Base-by-base conservation (phyloP, 1,140 invertebrate genomes). In the Grapholita molesta region DNA sequence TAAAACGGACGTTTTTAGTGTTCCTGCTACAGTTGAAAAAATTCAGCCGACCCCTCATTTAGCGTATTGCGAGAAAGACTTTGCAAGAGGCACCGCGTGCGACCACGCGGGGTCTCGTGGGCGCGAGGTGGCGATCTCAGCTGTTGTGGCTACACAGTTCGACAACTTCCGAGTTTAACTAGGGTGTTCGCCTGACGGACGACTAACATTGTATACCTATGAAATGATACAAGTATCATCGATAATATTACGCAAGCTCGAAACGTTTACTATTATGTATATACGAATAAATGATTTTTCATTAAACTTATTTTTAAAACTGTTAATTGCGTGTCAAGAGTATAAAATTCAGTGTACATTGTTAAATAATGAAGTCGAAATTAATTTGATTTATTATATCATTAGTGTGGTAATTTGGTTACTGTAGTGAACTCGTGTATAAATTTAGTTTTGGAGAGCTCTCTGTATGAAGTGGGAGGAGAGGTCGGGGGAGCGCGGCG, bases 371-470 rank as follows among this genome's bases (percentile, higher is more conserved):
- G 82, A 80, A 75, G 74, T 74, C 61, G 77, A 82, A 76, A 83
- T 76, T 78, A 81, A 80, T 83, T 83, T 79, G 76, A 71, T 79
- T 84, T 75, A 75, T 80, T 83, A 72, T 80, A 77, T 84, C 80
- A 77, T 80, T 77, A 83, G 79, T 83, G 35, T 78, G 78, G 82
- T 78, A 68, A 68, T 57, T 77, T 77, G 70, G 71, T 73, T 73
- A 77, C 77, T 74, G 79, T 79, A 74, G 79, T 88, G 85, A 89
- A 48, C 82, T 87, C 55, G 28, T 89, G 85, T 90, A 88, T 82
- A 88, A 86, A 87, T 83, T 85, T 86, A 85, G 78, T 80, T 84
- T 76, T 76, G 79, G 74, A 65, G 72, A 79, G 86, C 86, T 90
- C 82, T 88, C 88, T 89, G 72, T 79, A 76, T 77, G 76, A 75